Conservation (phyloP, 2,797 vertebrate genomes). For the Gadopsis marmoratus region DNA sequence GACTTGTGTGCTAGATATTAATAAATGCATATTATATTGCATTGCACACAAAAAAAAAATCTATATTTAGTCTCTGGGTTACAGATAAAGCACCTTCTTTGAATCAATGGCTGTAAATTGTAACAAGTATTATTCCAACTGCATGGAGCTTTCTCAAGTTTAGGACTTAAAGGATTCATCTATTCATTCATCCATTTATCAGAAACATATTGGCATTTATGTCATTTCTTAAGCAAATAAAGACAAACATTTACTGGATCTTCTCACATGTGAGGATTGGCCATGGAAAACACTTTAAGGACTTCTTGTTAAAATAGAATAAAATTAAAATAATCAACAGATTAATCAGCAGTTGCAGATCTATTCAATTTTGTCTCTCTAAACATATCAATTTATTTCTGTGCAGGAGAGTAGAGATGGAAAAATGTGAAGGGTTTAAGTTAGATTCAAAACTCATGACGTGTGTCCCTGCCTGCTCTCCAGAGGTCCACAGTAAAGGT, state of each 20-base stretch:
- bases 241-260: neutral
- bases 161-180: neutral
- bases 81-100: neutral
- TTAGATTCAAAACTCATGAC: slow-evolving; percentile 35
- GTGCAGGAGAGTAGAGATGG: slow-evolving; percentile 27
- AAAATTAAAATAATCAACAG: no score
- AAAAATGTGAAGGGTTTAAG: slow-evolving; percentile 34
- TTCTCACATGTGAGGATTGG: neutral
- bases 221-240: neutral
- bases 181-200: neutral
- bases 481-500: slow-evolving; percentile 34
- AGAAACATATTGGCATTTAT: neutral
- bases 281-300: neutral
- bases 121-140: neutral
- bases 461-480: slow-evolving; percentile 22
- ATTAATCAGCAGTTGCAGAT: neutral
- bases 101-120: neutral
- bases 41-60: slow-evolving; percentile 7
- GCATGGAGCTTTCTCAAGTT: neutral
- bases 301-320: neutral
- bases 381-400: slow-evolving; percentile 21
- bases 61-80: neutral
- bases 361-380: slow-evolving; percentile 13
- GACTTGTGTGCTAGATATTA: neutral
- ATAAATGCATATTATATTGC: slow-evolving; percentile 1